Evolutionary conservation across 2,888 invertebrate species (phyloP).

Genomic region (Elmis aenea): DNA sequence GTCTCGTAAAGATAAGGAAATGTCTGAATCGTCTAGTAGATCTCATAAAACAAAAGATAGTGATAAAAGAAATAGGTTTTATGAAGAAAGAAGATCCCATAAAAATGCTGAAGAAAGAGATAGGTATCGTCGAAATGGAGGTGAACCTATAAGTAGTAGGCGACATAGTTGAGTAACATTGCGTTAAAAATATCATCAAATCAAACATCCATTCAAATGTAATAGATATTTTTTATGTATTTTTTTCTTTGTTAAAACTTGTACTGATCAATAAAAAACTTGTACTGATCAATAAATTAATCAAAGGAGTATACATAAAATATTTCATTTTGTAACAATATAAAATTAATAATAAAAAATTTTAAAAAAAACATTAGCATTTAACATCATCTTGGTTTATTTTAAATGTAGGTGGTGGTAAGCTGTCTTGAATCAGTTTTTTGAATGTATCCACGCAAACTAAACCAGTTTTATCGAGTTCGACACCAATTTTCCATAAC

Average conservation of each 20-base stretch:
- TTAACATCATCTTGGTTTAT: constrained; percentile 62
- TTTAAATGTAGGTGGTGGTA: constrained; percentile 56
- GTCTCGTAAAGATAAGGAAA: neutral
- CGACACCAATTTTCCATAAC: constrained; percentile 51
- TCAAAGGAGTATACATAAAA: neutral
- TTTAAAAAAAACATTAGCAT: constrained; percentile 32
- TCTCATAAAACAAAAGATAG: neutral
- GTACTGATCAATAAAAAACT: no score
- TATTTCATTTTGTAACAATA: neutral
- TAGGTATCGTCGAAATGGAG: no score
- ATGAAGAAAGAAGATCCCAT: neutral
- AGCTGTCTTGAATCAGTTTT: constrained; percentile 31
- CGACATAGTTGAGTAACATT: constrained; percentile 1
- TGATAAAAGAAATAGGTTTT: constrained; percentile 2
- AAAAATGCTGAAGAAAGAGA: neutral
- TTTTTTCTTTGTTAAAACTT: no score
- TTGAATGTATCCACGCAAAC: constrained; percentile 55
- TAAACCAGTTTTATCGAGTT: constrained; percentile 49
- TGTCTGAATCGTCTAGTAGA: neutral
- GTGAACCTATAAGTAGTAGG: no score
- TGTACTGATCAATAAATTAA: no score
- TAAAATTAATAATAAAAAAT: no score
- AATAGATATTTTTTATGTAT: no score
- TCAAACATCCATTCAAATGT: neutral
- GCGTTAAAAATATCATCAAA: constrained; percentile 2